These are phyloP conservation scores for Cichlasoma orientale DNA, from an alignment of 2,797 vertebrate species.

Conservation along the genomic window DNA sequence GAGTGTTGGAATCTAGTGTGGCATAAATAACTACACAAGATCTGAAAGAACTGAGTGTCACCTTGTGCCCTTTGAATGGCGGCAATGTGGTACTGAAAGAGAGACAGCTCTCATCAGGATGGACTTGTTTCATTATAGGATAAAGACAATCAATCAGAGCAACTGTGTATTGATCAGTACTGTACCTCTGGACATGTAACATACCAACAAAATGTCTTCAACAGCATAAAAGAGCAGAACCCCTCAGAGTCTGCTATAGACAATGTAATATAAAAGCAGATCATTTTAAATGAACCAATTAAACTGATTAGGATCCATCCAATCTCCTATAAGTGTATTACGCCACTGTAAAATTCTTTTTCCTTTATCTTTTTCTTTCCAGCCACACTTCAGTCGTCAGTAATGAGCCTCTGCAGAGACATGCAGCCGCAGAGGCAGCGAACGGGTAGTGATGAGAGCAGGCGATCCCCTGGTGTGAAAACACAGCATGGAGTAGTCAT, in stretches of 20 bases:
- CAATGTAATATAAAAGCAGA: neutral
- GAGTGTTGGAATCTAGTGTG: neutral
- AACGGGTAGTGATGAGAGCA: conserved; percentile 28
- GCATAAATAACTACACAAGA: neutral
- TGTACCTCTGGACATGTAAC: neutral
- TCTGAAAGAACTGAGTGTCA: neutral
- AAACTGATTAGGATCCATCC: neutral
- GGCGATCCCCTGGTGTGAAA: conserved; percentile 37
- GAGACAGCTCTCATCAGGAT: neutral
- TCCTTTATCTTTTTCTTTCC: conserved; percentile 2
- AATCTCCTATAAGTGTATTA: neutral
- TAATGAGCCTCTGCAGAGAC: conserved; percentile 33
- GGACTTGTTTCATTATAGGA: neutral
- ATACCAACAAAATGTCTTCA: neutral
- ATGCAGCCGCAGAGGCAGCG: conserved; percentile 21
- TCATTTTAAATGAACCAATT: neutral
- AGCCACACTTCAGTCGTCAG: conserved; percentile 23
- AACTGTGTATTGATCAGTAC: neutral
- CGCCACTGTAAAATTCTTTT: neutral
- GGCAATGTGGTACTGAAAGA: neutral
- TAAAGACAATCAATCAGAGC: neutral
- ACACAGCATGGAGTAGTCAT: conserved; percentile 43
- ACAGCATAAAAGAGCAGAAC: neutral
- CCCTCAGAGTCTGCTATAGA: neutral
- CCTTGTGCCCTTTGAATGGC: neutral